phyloP scores from a whole-genome alignment of 2,113 vertebrate species.

The Microcebus ravelobensis region DNA sequence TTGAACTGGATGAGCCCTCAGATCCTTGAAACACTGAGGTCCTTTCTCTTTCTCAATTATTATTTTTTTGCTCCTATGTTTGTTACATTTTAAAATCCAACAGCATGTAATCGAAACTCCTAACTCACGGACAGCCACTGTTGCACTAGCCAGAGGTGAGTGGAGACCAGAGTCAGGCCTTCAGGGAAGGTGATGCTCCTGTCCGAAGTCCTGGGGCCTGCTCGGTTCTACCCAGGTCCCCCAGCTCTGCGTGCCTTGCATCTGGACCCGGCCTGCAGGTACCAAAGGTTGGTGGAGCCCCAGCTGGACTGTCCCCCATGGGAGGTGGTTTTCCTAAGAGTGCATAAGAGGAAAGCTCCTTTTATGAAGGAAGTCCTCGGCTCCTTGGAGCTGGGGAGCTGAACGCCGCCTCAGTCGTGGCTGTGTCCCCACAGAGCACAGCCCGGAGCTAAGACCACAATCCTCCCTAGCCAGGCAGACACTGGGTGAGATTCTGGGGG shows the following conservation, averaged over 20 bases:
- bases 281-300: rapidly evolving
- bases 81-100: background rate
- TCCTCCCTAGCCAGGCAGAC: no score
- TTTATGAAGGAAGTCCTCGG: background rate
- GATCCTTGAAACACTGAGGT: background rate
- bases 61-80: background rate
- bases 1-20: background rate
- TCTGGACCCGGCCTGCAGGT: rapidly evolving
- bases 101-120: background rate
- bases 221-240: background rate
- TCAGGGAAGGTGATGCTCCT: rapidly evolving
- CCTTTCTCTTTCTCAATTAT: no score
- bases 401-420: no score
- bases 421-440: background rate
- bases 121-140: background rate
- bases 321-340: background rate
- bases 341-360: no score
- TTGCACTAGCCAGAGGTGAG: background rate
- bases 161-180: background rate
- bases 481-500: no score
- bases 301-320: rapidly evolving
- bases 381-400: background rate
- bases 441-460: background rate
- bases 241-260: rapidly evolving
- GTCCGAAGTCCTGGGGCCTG: rapidly evolving